Evolutionary conservation across 1,140 invertebrate genomes (phyloP).

Genomic region (Panagrolaimus sp.): DNA sequence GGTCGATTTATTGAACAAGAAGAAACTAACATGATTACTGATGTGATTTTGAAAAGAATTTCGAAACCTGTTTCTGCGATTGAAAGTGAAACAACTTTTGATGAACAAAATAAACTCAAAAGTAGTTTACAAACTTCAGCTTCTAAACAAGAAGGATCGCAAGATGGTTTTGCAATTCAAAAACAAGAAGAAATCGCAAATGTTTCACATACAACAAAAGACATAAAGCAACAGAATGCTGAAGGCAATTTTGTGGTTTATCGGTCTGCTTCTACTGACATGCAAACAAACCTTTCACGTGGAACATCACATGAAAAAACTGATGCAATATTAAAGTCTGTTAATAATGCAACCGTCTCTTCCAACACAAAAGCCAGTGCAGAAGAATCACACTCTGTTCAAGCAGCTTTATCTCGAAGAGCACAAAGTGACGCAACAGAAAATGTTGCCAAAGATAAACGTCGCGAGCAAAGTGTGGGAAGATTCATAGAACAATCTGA

Average conservation of each 20-base stretch:
- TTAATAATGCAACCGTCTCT: background rate
- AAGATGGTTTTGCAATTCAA: background rate
- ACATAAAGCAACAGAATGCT: background rate
- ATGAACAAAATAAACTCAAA: background rate
- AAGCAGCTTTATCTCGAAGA: background rate
- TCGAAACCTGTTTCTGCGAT: background rate
- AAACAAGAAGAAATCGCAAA: background rate
- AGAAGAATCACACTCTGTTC: background rate
- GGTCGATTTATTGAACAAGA: background rate
- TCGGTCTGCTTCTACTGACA: too few species aligned
- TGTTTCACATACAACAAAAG: background rate
- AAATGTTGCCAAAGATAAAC: background rate
- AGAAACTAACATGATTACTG: background rate
- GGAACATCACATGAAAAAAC: background rate
- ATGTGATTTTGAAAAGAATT: background rate
- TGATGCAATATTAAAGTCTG: background rate
- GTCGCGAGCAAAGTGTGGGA: background rate
- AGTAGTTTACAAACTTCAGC: background rate
- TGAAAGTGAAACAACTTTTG: background rate
- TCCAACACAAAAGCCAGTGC: background rate
- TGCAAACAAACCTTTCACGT: background rate
- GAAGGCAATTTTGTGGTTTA: background rate
- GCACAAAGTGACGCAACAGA: background rate
- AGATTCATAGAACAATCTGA: background rate
- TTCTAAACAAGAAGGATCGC: background rate